These are phyloP conservation scores for Catagonus wagneri DNA, from an alignment of 2,113 vertebrate species.

Conservation along the genomic window DNA sequence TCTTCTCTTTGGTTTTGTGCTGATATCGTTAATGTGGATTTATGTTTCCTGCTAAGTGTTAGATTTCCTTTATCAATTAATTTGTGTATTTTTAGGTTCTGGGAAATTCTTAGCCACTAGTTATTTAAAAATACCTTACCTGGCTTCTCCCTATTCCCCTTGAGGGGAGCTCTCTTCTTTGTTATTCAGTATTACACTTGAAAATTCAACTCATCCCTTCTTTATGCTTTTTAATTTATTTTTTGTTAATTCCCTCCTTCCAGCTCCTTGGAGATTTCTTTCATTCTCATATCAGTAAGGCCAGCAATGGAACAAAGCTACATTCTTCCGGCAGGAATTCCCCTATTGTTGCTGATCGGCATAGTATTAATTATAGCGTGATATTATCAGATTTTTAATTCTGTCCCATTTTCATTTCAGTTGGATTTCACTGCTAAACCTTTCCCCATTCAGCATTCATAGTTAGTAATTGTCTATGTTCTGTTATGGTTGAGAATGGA, in stretches of 20 bases:
- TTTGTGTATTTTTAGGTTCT: background rate
- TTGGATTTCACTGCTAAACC: background rate
- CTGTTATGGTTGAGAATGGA: background rate
- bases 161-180: background rate
- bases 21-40: background rate
- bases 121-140: background rate
- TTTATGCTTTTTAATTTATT: background rate
- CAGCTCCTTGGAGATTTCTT: background rate
- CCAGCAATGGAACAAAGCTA: background rate
- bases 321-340: rapidly evolving
- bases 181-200: background rate
- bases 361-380: background rate
- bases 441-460: background rate
- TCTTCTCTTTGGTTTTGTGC: background rate
- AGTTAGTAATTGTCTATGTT: background rate
- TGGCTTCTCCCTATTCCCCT: background rate
- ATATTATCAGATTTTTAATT: background rate
- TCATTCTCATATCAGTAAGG: background rate
- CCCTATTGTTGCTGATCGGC: background rate
- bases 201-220: background rate
- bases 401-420: background rate
- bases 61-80: background rate
- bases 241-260: background rate
- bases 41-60: background rate
- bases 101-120: background rate